Conservation (phyloP, 1,140 invertebrate genomes). For the Zaprionus capensis region DNA sequence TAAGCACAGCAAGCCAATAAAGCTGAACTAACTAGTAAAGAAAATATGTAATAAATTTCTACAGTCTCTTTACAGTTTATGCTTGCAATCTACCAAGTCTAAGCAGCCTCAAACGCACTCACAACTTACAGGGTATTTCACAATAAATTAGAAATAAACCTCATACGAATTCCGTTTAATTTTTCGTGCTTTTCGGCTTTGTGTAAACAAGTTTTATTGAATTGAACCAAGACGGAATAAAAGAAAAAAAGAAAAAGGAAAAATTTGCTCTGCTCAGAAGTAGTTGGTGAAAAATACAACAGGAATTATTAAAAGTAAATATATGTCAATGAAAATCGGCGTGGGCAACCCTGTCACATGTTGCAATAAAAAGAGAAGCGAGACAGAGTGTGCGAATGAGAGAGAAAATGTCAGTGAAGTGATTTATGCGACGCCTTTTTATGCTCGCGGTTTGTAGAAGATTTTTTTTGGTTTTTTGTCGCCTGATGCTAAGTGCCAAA, state of each 20-base stretch:
- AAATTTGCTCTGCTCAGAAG: slow-evolving; percentile 14
- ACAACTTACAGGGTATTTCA: slow-evolving; percentile 37
- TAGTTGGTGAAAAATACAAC: slow-evolving; percentile 12
- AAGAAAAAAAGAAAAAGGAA: slow-evolving; percentile 18
- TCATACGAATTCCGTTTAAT: slow-evolving; percentile 50
- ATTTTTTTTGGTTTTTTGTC: slow-evolving; percentile 46
- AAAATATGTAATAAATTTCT: too few species aligned
- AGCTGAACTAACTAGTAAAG: background rate
- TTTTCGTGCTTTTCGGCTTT: slow-evolving; percentile 51
- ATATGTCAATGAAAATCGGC: slow-evolving; percentile 60
- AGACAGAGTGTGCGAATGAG: slow-evolving; percentile 2
- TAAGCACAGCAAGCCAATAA: background rate
- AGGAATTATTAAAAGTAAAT: slow-evolving; percentile 56
- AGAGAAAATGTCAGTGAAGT: slow-evolving; percentile 27
- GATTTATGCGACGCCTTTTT: slow-evolving; percentile 69
- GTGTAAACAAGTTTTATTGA: slow-evolving; percentile 77
- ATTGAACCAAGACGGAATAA: slow-evolving; percentile 42
- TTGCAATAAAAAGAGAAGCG: slow-evolving; percentile 57
- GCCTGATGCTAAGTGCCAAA: slow-evolving; percentile 73
- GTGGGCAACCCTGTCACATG: slow-evolving; percentile 67
- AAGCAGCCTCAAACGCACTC: background rate
- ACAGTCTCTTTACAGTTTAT: too few species aligned
- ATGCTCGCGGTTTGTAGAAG: slow-evolving; percentile 49
- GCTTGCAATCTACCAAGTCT: background rate
- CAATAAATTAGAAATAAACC: slow-evolving; percentile 51